phyloP scores from a whole-genome alignment of 2,113 vertebrate species.

The Neodon shergylaensis region DNA sequence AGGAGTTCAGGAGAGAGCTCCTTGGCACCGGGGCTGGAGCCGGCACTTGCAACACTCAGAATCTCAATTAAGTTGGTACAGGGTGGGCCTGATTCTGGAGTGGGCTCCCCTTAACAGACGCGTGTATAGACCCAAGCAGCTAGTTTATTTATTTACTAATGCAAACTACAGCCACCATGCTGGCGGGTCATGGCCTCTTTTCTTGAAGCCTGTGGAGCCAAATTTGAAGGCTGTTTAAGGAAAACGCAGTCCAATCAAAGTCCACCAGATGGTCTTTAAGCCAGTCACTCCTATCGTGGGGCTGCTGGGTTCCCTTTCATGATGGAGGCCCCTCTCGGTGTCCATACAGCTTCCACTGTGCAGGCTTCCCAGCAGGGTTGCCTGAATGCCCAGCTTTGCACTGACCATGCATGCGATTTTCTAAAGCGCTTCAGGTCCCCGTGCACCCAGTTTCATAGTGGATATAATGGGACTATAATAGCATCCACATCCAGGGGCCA shows the following conservation, averaged over 20 bases:
- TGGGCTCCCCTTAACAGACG: neutral
- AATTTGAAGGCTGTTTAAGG: slow-evolving; percentile 31
- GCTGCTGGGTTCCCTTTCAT: neutral
- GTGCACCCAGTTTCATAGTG: neutral
- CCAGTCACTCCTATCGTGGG: neutral
- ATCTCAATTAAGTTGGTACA: slow-evolving; percentile 59
- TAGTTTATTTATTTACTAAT: slow-evolving; percentile 59
- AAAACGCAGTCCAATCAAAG: slow-evolving; percentile 42
- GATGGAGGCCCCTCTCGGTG: neutral
- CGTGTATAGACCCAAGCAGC: neutral
- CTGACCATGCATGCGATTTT: neutral
- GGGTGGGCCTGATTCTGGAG: neutral
- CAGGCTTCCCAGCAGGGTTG: neutral
- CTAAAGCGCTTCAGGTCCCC: neutral
- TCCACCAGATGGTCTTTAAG: slow-evolving; percentile 44
- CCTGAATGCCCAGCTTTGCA: neutral
- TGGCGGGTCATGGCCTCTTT: neutral
- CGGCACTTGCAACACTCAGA: neutral
- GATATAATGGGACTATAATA: neutral
- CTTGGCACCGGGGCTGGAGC: slow-evolving; percentile 12
- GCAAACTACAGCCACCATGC: slow-evolving; percentile 54
- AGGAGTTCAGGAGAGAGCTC: slow-evolving; percentile 52
- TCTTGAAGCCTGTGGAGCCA: neutral
- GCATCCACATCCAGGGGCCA: neutral
- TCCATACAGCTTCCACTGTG: accelerated